Conservation (phyloP, 2,888 invertebrate species). For the Creontiades dilutus region DNA sequence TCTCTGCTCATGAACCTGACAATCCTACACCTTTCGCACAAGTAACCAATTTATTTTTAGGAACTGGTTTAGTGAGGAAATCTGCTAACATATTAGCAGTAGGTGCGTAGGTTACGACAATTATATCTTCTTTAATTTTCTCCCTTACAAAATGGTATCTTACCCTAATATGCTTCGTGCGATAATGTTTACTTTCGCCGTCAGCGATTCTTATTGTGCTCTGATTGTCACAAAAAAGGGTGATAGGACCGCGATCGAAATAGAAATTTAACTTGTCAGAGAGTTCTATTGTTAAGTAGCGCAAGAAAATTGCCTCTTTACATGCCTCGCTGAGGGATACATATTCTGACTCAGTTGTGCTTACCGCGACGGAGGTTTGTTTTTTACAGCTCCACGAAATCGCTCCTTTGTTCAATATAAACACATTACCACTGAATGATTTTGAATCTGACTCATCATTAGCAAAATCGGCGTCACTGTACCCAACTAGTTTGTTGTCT, state of each 20-base stretch:
- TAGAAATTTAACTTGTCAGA: no score
- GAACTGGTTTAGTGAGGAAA: no score
- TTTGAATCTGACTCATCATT: not conserved
- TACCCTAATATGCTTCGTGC: constrained; percentile 14
- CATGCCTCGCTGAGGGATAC: constrained; percentile 13
- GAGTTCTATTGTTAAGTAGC: constrained; percentile 7
- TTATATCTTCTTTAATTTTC: not conserved
- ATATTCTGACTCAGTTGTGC: constrained; percentile 60
- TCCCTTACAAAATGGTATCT: constrained; percentile 10
- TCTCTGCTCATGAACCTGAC: no score
- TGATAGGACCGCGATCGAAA: no score
- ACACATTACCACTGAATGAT: constrained; percentile 29
- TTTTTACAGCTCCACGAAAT: constrained; percentile 7
- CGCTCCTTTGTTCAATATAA: not conserved
- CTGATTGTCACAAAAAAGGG: constrained; percentile 14
- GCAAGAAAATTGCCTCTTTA: constrained; percentile 18
- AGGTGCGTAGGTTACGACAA: not conserved
- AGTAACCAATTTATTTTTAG: no score
- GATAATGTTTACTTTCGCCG: not conserved
- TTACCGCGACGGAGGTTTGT: not conserved
- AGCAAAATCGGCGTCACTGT: constrained; percentile 4
- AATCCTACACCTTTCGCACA: no score
- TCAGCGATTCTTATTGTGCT: constrained; percentile 2
- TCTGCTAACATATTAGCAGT: constrained; percentile 4
- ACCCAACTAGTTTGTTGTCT: not conserved